These are phyloP conservation scores for Altica lythri DNA, from an alignment of 2,888 invertebrate genomes.

Conservation along the genomic window DNA sequence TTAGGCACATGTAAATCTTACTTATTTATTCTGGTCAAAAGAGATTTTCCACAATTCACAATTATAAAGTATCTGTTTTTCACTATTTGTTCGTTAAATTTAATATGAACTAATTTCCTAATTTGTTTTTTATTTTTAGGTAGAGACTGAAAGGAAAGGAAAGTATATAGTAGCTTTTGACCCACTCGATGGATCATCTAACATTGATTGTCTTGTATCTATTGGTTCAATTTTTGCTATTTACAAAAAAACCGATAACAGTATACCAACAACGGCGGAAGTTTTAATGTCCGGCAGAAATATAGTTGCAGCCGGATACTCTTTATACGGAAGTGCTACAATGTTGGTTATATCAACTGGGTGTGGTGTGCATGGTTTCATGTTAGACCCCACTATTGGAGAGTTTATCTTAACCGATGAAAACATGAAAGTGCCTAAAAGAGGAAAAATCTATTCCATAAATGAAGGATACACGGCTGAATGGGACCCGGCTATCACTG, in stretches of 20 bases:
- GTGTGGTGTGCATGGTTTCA: conserved; percentile 64
- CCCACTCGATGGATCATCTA: conserved; percentile 97
- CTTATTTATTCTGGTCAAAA: too few species aligned
- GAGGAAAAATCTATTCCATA: conserved; percentile 88
- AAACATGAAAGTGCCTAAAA: conserved; percentile 80
- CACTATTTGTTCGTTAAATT: too few species aligned
- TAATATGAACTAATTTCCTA: neutral
- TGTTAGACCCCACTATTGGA: conserved; percentile 77
- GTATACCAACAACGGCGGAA: conserved; percentile 67
- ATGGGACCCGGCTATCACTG: conserved; percentile 75
- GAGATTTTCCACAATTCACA: too few species aligned
- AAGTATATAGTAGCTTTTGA: conserved; percentile 98
- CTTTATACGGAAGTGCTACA: conserved; percentile 94
- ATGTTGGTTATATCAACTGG: conserved; percentile 86
- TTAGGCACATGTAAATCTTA: too few species aligned
- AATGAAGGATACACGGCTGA: conserved; percentile 72
- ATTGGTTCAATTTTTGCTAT: conserved; percentile 98
- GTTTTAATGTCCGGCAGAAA: conserved; percentile 84
- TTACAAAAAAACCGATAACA: conserved; percentile 63
- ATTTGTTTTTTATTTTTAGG: conserved; percentile 55
- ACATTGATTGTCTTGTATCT: conserved; percentile 97
- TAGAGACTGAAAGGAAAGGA: conserved; percentile 86
- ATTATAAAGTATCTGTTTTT: neutral
- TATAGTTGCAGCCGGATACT: conserved; percentile 93
- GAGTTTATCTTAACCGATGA: conserved; percentile 85